Conservation (phyloP, 2,113 vertebrate species). For the Scatophagus argus region DNA sequence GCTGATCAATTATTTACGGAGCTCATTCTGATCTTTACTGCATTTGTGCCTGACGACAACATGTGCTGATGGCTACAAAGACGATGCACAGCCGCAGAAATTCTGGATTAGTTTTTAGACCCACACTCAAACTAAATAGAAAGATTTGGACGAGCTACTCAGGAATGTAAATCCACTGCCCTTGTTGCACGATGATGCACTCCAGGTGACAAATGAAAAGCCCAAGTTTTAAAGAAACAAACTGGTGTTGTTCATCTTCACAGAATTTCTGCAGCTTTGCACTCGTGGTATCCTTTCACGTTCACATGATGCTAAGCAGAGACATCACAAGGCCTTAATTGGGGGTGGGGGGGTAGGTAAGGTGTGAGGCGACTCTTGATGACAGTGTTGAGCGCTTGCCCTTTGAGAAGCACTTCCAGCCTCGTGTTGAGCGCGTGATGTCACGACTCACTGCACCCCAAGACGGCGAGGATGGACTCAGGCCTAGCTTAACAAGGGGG, state of each 20-base stretch:
- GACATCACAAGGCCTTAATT: conserved; percentile 41
- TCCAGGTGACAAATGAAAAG: neutral
- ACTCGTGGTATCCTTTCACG: neutral
- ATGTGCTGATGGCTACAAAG: neutral
- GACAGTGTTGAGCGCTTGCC: neutral
- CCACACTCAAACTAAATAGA: neutral
- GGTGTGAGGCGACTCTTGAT: conserved; percentile 9
- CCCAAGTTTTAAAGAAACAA: neutral
- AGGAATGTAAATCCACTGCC: neutral
- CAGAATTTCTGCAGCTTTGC: neutral
- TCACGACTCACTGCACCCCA: conserved; percentile 35
- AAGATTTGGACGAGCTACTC: neutral
- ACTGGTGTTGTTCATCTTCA: neutral
- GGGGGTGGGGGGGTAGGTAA: neutral
- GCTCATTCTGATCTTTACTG: neutral
- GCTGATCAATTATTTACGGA: neutral
- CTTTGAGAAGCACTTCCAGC: neutral
- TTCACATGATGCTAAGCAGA: conserved; percentile 8
- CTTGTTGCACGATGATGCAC: neutral
- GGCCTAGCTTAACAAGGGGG: neutral
- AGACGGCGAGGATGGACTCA: neutral
- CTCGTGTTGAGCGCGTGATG: conserved; percentile 57
- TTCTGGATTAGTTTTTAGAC: neutral
- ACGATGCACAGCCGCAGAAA: conserved; percentile 1
- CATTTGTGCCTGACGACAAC: neutral